A percentile compares a stretch with the other conserved stretches of the same genome.
Evolutionary conservation across 2,888 invertebrate species (phyloP).

Genomic region (Stenichneumon culpator): DNA sequence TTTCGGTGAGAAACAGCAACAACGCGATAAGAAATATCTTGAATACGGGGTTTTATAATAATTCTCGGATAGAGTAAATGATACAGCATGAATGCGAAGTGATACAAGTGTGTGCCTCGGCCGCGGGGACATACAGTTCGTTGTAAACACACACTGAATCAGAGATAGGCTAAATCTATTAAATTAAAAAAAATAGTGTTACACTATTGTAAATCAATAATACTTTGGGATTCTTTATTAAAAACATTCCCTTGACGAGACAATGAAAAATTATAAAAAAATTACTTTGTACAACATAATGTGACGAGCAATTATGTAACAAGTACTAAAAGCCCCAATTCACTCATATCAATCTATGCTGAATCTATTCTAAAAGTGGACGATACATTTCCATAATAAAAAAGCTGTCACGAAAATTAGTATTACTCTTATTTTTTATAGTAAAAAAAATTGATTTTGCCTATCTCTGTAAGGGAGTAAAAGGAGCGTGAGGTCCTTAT

Average conservation of each 20-base stretch:
- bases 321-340: not conserved
- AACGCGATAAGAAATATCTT: slow-evolving; percentile 18
- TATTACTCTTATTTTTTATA: not conserved
- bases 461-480: slow-evolving; percentile 5
- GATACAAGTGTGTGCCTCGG: slow-evolving; percentile 15
- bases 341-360: not conserved
- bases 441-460: not conserved
- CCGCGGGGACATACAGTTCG: slow-evolving; percentile 7
- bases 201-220: not conserved
- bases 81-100: slow-evolving; percentile 9
- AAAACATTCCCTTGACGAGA: too few relatives aligned
- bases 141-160: not conserved
- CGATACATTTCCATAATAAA: not conserved
- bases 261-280: too few relatives aligned
- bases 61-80: slow-evolving; percentile 6
- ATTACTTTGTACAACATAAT: too few relatives aligned
- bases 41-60: not conserved
- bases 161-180: slow-evolving; percentile 10
- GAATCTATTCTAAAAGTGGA: not conserved
- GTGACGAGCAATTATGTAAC: too few relatives aligned
- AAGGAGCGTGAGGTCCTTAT: slow-evolving; percentile 50
- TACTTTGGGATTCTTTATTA: not conserved
- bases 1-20: slow-evolving; percentile 6
- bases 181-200: not conserved
- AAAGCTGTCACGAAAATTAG: not conserved